Evolutionary conservation across 2,113 vertebrate genomes (phyloP).

Genomic region (Xiphophorus hellerii): DNA sequence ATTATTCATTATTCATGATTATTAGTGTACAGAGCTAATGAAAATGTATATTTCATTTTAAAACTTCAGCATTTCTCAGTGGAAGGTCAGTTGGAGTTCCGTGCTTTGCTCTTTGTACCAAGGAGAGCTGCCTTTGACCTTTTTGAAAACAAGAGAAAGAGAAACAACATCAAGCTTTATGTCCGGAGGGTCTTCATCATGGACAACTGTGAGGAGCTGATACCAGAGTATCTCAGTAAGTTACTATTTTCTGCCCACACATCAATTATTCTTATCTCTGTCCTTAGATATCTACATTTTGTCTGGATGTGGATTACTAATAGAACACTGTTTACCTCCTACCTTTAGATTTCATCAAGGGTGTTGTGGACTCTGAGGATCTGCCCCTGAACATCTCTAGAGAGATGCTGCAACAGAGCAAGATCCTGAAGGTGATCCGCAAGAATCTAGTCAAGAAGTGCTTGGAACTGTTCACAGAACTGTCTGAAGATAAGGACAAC

Average conservation of each 20-base stretch:
- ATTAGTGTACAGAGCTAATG: background rate
- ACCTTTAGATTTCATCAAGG: constrained; percentile 90
- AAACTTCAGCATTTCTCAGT: constrained; percentile 92
- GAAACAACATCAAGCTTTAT: constrained; percentile 96
- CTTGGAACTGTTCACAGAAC: constrained; percentile 91
- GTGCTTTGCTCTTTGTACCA: constrained; percentile 92
- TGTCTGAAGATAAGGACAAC: constrained; percentile 96
- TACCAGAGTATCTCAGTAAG: constrained; percentile 97
- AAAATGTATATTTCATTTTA: background rate
- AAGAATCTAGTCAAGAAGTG: constrained; percentile 99
- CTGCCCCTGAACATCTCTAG: constrained; percentile 96
- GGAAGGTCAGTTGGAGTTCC: constrained; percentile 95
- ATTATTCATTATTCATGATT: background rate
- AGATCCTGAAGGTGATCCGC: constrained; percentile 96
- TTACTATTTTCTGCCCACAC: constrained; percentile 25
- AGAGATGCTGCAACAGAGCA: constrained; percentile 98
- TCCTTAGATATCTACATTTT: background rate
- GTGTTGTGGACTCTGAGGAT: constrained; percentile 97
- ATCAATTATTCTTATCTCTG: background rate
- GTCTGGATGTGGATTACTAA: background rate
- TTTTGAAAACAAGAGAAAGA: constrained; percentile 96
- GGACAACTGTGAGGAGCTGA: constrained; percentile 97
- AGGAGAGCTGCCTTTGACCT: constrained; percentile 94
- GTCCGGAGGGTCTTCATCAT: constrained; percentile 98
- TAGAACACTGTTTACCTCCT: constrained; percentile 12